A percentile compares a stretch with the other conserved stretches of the same genome.
phyloP scores from a whole-genome alignment of 2,113 vertebrate species.

The Diphyllodes magnificus region DNA sequence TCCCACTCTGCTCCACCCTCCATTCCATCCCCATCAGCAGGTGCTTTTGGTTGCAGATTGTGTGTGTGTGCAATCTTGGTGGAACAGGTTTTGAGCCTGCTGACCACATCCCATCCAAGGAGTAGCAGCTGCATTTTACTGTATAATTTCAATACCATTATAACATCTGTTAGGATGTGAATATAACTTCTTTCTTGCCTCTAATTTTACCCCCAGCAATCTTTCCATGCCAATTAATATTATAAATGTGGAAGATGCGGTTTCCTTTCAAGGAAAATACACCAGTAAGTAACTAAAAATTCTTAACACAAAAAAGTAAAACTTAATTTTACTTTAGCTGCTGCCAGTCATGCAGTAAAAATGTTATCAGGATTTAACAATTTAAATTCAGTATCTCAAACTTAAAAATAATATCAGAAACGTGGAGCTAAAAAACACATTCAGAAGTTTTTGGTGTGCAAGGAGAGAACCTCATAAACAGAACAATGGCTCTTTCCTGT shows the following conservation, averaged over 20 bases:
- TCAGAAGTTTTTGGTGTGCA: background rate
- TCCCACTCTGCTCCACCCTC: background rate
- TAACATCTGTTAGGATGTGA: background rate
- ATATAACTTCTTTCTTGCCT: background rate
- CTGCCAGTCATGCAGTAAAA: background rate
- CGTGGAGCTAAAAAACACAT: background rate
- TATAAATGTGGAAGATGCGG: background rate
- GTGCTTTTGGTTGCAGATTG: background rate
- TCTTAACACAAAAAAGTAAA: background rate
- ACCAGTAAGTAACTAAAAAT: background rate
- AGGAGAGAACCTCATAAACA: background rate
- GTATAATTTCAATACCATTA: background rate
- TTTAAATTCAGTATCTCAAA: background rate
- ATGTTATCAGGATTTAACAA: background rate
- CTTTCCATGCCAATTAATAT: background rate
- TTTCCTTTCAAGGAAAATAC: background rate
- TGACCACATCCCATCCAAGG: background rate
- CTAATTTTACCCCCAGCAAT: background rate
- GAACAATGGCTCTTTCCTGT: background rate
- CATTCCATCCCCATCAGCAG: background rate
- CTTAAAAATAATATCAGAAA: background rate
- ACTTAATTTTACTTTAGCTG: background rate
- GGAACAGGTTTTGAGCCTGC: background rate
- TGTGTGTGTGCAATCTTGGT: rapidly evolving
- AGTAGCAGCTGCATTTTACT: background rate